A percentile compares a stretch with the other conserved stretches of the same genome.
phyloP scores from a whole-genome alignment of 2,113 vertebrate species.

The Etheostoma cragini region DNA sequence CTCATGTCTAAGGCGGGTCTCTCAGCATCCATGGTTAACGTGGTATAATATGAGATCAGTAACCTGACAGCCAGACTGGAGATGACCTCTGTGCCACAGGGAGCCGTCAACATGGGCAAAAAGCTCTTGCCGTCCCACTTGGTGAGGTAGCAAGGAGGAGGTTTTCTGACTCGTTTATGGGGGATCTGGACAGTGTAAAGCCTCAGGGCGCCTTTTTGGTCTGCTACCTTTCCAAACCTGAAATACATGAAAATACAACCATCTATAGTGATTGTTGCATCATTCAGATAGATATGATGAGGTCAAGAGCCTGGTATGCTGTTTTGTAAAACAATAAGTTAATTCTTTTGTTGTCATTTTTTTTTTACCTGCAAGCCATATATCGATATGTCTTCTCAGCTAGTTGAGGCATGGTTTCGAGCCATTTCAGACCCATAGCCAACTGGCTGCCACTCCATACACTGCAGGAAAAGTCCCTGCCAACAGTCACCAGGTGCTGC shows the following conservation, averaged over 20 bases:
- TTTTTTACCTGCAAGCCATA: conserved; percentile 90
- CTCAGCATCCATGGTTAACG: background rate
- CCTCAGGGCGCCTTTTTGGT: conserved; percentile 85
- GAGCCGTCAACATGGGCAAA: conserved; percentile 89
- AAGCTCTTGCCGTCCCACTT: conserved; percentile 94
- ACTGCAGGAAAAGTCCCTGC: conserved; percentile 91
- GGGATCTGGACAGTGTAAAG: conserved; percentile 97
- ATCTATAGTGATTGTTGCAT: background rate
- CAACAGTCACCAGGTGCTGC: conserved; percentile 90
- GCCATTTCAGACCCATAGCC: conserved; percentile 88
- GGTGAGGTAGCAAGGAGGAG: conserved; percentile 92
- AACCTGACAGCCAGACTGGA: conserved; percentile 93
- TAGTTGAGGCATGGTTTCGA: conserved; percentile 88
- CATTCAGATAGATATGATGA: background rate
- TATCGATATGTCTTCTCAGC: conserved; percentile 90
- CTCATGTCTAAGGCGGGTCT: background rate
- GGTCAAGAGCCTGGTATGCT: background rate
- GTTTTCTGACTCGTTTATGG: conserved; percentile 91
- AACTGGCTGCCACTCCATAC: conserved; percentile 93
- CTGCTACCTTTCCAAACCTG: conserved; percentile 92
- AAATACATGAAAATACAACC: conserved; percentile 11
- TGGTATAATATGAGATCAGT: background rate
- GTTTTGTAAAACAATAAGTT: background rate
- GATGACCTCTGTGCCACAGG: conserved; percentile 93
- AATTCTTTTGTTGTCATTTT: background rate